Percentiles rank a stretch among this genome's conserved stretches.
These are phyloP conservation scores for Jacana jacana DNA, from an alignment of 2,113 vertebrate species.

Conservation along the genomic window DNA sequence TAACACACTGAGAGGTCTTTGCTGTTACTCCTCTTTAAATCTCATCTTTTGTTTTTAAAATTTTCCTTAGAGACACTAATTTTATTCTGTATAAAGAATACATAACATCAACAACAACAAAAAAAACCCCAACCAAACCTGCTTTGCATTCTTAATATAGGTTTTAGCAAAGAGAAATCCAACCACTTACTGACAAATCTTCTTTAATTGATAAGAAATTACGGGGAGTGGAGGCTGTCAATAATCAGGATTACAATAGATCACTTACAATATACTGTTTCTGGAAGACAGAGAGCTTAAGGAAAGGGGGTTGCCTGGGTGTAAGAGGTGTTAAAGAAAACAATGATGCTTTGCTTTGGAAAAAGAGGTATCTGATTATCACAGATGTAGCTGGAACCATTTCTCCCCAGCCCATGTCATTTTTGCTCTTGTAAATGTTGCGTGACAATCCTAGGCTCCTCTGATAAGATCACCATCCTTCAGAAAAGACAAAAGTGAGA, in stretches of 20 bases:
- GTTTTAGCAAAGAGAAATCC: background rate
- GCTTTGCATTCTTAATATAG: background rate
- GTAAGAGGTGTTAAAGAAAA: slow-evolving; percentile 4
- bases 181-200: background rate
- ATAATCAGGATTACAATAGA: slow-evolving; percentile 1
- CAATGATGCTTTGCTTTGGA: slow-evolving; percentile 51
- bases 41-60: background rate
- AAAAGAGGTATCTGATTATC: slow-evolving; percentile 28
- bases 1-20: background rate
- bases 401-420: slow-evolving; percentile 36
- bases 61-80: background rate
- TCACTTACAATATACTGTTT: background rate
- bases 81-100: background rate
- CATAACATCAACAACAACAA: background rate
- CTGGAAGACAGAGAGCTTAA: background rate
- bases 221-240: background rate
- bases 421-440: slow-evolving; percentile 70
- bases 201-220: background rate
- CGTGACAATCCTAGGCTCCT: slow-evolving; percentile 62
- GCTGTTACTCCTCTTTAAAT: background rate
- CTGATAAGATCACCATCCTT: background rate
- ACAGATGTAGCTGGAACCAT: slow-evolving; percentile 31
- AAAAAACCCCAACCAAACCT: background rate
- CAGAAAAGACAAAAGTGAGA: background rate
- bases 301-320: background rate